Conservation (phyloP, 2,888 invertebrate species). For the Noctua pronuba region DNA sequence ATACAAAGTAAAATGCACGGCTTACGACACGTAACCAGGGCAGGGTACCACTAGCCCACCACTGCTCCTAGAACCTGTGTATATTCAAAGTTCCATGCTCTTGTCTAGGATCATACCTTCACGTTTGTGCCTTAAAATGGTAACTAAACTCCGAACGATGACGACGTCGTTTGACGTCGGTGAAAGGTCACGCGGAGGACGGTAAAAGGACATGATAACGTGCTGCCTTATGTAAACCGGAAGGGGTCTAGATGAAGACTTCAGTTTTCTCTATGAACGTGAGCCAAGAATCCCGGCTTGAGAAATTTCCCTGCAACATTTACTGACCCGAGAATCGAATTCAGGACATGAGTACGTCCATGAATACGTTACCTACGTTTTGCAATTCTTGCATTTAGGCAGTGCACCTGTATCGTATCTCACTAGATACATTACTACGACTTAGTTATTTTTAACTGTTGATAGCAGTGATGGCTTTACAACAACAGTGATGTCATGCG, state of each 20-base stretch:
- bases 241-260: background rate
- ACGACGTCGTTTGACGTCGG: background rate
- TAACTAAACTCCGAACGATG: background rate
- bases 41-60: background rate
- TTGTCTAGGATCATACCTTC: background rate
- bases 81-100: background rate
- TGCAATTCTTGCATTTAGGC: background rate
- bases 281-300: background rate
- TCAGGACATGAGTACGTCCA: too few relatives aligned
- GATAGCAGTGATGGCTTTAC: slow-evolving; percentile 1
- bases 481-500: background rate
- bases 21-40: background rate
- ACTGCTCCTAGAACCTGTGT: background rate
- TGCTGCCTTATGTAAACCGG: background rate
- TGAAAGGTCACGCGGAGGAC: background rate
- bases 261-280: background rate
- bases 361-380: background rate
- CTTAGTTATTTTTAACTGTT: background rate
- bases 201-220: background rate
- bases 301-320: background rate
- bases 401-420: background rate
- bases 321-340: background rate
- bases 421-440: background rate
- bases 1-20: too few relatives aligned
- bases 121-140: background rate